Conservation (phyloP, 2,797 vertebrate genomes). For the Cirrhinus molitorella region DNA sequence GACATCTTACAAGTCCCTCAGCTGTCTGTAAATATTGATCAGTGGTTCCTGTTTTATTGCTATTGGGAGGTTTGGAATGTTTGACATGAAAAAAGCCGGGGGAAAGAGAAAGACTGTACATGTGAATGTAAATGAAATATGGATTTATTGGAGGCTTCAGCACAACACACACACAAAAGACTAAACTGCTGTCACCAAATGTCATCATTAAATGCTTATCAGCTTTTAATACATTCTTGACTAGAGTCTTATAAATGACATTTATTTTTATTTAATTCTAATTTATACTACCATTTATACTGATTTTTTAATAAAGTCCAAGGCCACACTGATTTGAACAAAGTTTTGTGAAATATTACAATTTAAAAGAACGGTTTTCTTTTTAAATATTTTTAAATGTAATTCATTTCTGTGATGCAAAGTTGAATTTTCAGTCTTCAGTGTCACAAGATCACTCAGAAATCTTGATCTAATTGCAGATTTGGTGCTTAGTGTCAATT, state of each 20-base stretch:
- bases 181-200: background rate
- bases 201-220: conserved; percentile 1
- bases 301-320: background rate
- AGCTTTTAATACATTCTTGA: background rate
- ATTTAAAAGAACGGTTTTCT: no score
- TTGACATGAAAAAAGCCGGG: background rate
- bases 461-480: background rate
- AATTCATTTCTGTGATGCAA: background rate
- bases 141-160: conserved; percentile 21
- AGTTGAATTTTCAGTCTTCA: background rate
- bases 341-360: background rate
- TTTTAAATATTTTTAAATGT: background rate
- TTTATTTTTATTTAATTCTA: background rate
- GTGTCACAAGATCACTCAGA: background rate
- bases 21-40: conserved; percentile 48
- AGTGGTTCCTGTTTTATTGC: conserved; percentile 10
- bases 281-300: no score
- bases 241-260: background rate
- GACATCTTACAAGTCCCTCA: conserved; percentile 31
- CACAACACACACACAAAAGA: background rate
- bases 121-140: conserved; percentile 33
- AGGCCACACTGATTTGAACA: background rate
- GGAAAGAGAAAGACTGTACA: background rate
- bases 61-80: conserved; percentile 14
- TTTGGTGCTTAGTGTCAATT: background rate